These are phyloP conservation scores for Fukomys damarensis DNA, from an alignment of 2,113 vertebrate genomes.

Conservation along the genomic window DNA sequence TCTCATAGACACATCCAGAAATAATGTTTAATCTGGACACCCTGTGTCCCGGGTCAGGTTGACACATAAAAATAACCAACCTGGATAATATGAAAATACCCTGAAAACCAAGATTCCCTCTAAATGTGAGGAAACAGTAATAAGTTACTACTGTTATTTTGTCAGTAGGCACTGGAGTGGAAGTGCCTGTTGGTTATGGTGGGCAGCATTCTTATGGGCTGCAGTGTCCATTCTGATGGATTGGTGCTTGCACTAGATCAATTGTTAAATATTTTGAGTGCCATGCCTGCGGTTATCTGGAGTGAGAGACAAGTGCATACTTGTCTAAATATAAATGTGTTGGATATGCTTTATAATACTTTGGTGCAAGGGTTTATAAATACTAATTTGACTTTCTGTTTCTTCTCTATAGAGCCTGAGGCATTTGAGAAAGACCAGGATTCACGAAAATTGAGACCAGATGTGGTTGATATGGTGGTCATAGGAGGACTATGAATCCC, in stretches of 20 bases:
- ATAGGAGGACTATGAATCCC: background rate
- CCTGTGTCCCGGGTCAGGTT: background rate
- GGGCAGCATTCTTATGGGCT: background rate
- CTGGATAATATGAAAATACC: background rate
- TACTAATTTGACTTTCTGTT: background rate
- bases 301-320: background rate
- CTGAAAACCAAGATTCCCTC: background rate
- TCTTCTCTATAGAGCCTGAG: background rate
- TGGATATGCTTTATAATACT: background rate
- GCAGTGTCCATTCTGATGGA: background rate
- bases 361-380: background rate
- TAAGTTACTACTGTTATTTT: background rate
- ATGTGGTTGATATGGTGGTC: background rate
- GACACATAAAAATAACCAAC: background rate
- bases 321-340: constrained; percentile 5
- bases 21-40: background rate
- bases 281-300: background rate
- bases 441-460: background rate
- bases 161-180: background rate
- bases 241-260: background rate
- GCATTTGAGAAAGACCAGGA: background rate
- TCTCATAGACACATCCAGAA: background rate
- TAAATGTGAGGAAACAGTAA: background rate
- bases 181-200: background rate
- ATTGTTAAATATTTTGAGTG: constrained; percentile 7